These are phyloP conservation scores for Phrynocephalus versicolor DNA, from an alignment of 2,113 vertebrate genomes.

Conservation along the genomic window DNA sequence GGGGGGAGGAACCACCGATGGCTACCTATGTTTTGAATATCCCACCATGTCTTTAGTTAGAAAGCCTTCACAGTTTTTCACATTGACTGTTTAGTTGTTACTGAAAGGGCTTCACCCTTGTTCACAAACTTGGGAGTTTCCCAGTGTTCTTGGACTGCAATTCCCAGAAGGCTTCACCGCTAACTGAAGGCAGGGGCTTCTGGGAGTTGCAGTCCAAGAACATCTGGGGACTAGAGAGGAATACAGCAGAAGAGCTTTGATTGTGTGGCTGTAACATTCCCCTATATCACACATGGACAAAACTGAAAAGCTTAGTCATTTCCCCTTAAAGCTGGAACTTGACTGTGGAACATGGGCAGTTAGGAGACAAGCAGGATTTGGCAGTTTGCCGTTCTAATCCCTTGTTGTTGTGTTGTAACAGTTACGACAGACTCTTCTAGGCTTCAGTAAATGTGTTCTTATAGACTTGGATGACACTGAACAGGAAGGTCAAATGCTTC, in stretches of 20 bases:
- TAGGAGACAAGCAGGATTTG: background rate
- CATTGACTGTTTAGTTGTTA: background rate
- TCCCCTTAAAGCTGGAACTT: constrained; percentile 8
- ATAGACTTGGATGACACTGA: constrained; percentile 26
- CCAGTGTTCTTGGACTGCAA: too few relatives aligned
- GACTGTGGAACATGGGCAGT: constrained; percentile 2
- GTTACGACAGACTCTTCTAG: too few relatives aligned
- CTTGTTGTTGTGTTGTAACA: too few relatives aligned
- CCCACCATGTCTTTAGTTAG: background rate
- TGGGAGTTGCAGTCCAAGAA: too few relatives aligned
- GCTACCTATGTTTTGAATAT: too few relatives aligned
- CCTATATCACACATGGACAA: background rate
- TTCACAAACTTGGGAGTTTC: too few relatives aligned
- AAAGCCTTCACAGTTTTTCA: background rate
- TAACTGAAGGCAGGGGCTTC: too few relatives aligned
- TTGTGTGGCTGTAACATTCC: background rate
- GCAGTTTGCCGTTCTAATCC: background rate
- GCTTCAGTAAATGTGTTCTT: background rate
- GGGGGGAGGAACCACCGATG: too few relatives aligned
- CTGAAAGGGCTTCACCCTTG: background rate
- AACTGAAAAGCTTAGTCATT: background rate
- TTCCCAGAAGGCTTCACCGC: too few relatives aligned
- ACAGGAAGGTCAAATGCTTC: constrained; percentile 56
- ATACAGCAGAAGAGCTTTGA: background rate
- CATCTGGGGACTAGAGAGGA: too few relatives aligned